phyloP scores from a whole-genome alignment of 2,113 vertebrate genomes.

The Piaya cayana region DNA sequence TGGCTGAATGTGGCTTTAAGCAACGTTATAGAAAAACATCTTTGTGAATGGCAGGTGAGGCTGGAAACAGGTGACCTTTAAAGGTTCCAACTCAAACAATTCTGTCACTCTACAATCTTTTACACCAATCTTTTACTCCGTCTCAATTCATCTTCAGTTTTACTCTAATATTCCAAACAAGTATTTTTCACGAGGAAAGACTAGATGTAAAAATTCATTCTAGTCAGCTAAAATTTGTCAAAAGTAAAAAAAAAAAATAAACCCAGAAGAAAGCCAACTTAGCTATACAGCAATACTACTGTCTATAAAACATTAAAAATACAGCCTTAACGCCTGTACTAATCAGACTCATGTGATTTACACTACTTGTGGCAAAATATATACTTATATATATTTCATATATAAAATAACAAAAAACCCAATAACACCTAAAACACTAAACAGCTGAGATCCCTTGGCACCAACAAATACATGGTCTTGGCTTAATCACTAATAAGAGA shows the following conservation, averaged over 20 bases:
- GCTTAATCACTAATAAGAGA: conserved; percentile 31
- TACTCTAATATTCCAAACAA: background rate
- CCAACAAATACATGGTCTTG: conserved; percentile 5
- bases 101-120: background rate
- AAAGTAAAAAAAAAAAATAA: background rate
- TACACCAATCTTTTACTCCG: background rate
- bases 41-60: too few relatives aligned
- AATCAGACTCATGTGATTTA: background rate
- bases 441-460: background rate
- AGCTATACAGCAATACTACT: background rate
- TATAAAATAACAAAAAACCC: background rate
- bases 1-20: background rate
- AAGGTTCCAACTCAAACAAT: too few relatives aligned
- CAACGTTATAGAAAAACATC: background rate
- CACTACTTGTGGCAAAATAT: background rate
- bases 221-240: background rate
- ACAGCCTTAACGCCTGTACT: background rate
- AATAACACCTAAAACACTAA: background rate
- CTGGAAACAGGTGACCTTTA: too few relatives aligned
- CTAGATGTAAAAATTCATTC: background rate
- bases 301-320: background rate
- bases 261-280: background rate
- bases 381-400: too few relatives aligned
- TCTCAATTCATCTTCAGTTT: background rate
- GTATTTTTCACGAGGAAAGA: background rate